Percentiles rank a stretch among this genome's conserved stretches.
phyloP scores from a whole-genome alignment of 1,140 invertebrate genomes.

The Heliothis virescens region DNA sequence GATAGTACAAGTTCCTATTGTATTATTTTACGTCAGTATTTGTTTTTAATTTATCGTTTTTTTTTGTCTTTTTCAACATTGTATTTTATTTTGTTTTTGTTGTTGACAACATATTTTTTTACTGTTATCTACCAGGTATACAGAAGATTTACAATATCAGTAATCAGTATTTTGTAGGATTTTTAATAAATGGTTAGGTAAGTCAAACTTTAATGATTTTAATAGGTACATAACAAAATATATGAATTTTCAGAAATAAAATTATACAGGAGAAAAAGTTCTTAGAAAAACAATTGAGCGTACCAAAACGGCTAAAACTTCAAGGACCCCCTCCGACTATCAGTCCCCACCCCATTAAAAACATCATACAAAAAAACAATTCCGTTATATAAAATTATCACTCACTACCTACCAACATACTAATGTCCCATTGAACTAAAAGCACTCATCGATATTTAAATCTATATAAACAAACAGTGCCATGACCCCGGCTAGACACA shows the following conservation, averaged over 20 bases:
- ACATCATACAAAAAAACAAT: not conserved
- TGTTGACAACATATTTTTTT: not conserved
- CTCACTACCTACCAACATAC: not conserved
- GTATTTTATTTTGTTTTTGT: not conserved
- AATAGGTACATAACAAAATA: not conserved
- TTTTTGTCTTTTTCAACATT: not conserved
- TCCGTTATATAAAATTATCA: not conserved
- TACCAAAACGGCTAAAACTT: not conserved
- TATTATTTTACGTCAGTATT: slow-evolving; percentile 12
- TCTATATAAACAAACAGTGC: slow-evolving; percentile 68
- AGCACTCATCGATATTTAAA: slow-evolving; percentile 7
- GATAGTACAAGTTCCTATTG: slow-evolving; percentile 24
- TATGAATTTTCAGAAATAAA: not conserved
- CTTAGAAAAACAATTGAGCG: not conserved
- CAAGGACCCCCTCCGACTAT: too few relatives aligned
- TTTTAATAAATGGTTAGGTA: too few relatives aligned
- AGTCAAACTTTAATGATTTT: too few relatives aligned
- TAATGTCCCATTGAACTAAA: slow-evolving; percentile 21
- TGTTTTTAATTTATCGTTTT: not conserved
- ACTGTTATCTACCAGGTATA: not conserved
- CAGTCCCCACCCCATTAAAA: not conserved
- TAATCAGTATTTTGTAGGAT: too few relatives aligned
- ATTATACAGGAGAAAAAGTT: not conserved
- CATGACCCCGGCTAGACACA: slow-evolving; percentile 74
- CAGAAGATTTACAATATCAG: too few relatives aligned